A percentile compares a stretch with the other conserved stretches of the same genome.
Conservation (phyloP, 2,888 invertebrate species). For the Gnatocerus cornutus region DNA sequence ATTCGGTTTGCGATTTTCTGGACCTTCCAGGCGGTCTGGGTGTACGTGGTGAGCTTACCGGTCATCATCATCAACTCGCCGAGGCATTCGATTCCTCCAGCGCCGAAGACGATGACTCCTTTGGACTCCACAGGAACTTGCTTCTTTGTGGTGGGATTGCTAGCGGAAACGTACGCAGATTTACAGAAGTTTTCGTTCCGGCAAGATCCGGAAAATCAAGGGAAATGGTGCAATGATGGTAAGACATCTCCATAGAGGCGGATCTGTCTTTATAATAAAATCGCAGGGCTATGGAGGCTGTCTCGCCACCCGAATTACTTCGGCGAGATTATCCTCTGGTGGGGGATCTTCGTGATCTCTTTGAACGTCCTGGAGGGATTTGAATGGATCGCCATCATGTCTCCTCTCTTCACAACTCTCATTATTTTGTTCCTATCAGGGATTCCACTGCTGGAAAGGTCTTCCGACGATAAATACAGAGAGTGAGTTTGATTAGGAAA, state of each 20-base stretch:
- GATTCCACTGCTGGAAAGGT: conserved; percentile 89
- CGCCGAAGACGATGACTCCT: conserved; percentile 90
- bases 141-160: conserved; percentile 87
- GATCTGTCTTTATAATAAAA: too few relatives aligned
- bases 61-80: conserved; percentile 93
- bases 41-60: conserved; percentile 91
- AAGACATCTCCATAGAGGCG: too few relatives aligned
- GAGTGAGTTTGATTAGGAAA: conserved; percentile 76
- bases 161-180: conserved; percentile 93
- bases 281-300: conserved; percentile 79
- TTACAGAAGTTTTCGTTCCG: conserved; percentile 93
- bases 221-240: conserved; percentile 95
- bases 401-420: conserved; percentile 89
- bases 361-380: conserved; percentile 88
- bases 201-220: conserved; percentile 90
- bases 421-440: conserved; percentile 94
- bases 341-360: conserved; percentile 93
- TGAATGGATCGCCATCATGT: conserved; percentile 90
- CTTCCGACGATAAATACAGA: conserved; percentile 91
- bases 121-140: conserved; percentile 90
- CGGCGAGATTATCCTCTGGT: conserved; percentile 94
- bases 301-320: conserved; percentile 96
- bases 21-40: conserved; percentile 95
- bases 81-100: conserved; percentile 82
- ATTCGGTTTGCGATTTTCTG: conserved; percentile 94